Base-by-base conservation (phyloP, 2,888 invertebrate genomes). In the Horisme vitalbata region DNA sequence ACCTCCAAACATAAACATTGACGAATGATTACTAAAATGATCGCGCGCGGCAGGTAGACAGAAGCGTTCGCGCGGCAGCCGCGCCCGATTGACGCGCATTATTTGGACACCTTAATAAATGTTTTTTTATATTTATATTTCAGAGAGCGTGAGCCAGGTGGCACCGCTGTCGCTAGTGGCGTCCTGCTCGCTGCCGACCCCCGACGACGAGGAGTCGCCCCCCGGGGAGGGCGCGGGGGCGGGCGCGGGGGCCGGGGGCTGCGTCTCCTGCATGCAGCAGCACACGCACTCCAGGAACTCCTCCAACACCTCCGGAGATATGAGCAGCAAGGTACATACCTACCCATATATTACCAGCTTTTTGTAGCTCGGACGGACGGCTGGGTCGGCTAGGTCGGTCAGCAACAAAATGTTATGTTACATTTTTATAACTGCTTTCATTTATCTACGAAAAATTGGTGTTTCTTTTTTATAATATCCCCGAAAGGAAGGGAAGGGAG, bases 271-370 rank as follows among this genome's bases (percentile, higher is more conserved):
- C 59, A 57, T 74, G 60, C 80, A 82, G 59, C 83, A 82, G 60
- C 91, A 90, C 66, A 92, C 92, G 50, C 94, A 94, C 85, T 94
- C 94, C 43, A 84, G 95, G 60, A 94, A 94, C 90, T 94, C 94
- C 60, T 94, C 94, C 76, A 94, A 94, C 86, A 94, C 94, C 73
- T 92, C 92, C 33, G 89, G 87, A 3, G 90, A 90, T 57, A 85
- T 87, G 85, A 88, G 90, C 73, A 90, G 90, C 66, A 90, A 90
- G 82, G 90, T 41, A 44, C n/a, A 39, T 34, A 4, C 3, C 15
- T 30, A 14, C 9, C 14, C 5, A 36, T 9, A 24, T 18, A n/a
- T n/a, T n/a, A n/a, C n/a, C n/a, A n/a, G 4, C 20, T 8, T 20
- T 20, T 2, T 20, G 20, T 4, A 2, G 8, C 20, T 1, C 20